A percentile compares a stretch with the other conserved stretches of the same genome.
These are phyloP conservation scores for Pristionchus exspectatus DNA, from an alignment of 2,888 invertebrate species.

Conservation along the genomic window DNA sequence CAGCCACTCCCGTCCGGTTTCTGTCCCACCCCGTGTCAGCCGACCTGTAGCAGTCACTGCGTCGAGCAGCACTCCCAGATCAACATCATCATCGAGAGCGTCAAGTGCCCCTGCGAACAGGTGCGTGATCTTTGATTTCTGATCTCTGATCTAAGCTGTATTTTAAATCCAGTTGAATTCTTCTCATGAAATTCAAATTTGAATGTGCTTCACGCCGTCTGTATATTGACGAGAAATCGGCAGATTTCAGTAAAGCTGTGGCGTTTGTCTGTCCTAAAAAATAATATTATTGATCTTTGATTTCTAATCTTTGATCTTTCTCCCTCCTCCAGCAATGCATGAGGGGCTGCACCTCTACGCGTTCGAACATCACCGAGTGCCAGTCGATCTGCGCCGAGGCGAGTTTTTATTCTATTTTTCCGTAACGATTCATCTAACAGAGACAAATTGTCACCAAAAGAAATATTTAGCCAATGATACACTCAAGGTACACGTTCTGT, in stretches of 20 bases:
- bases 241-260: too few species aligned
- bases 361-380: constrained; percentile 41
- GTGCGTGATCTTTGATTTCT: constrained; percentile 44
- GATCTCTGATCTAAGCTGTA: background rate
- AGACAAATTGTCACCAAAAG: too few species aligned
- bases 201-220: too few species aligned
- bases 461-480: too few species aligned
- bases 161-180: background rate
- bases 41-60: constrained; percentile 65
- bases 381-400: constrained; percentile 52
- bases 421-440: too few species aligned
- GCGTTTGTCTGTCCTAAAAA: too few species aligned
- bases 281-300: background rate
- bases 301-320: background rate
- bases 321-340: constrained; percentile 39
- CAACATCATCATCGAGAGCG: constrained; percentile 55
- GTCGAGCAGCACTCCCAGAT: constrained; percentile 59
- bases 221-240: too few species aligned
- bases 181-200: too few species aligned
- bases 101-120: constrained; percentile 56
- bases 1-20: constrained; percentile 46
- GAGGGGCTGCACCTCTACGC: constrained; percentile 40
- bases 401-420: background rate
- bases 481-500: too few species aligned
- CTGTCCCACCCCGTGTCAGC: constrained; percentile 60